Conservation (phyloP, 2,888 invertebrate genomes). For the Epinotia demarniana region DNA sequence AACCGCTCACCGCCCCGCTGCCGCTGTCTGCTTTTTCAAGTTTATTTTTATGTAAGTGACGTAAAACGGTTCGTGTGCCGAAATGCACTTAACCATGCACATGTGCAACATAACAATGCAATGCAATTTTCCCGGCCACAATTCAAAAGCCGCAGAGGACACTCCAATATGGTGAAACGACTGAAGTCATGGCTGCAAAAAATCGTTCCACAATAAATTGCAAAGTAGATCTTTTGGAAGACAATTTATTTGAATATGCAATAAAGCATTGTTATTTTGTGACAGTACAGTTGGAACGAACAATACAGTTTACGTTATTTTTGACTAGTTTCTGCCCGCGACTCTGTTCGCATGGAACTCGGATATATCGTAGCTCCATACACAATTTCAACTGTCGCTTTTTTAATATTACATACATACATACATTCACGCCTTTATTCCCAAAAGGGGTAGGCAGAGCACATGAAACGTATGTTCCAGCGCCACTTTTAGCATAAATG, state of each 20-base stretch:
- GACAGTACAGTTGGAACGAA: background rate
- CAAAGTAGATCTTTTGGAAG: slow-evolving; percentile 10
- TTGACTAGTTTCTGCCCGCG: background rate
- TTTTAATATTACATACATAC: too few species aligned
- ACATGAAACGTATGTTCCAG: too few species aligned
- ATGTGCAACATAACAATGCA: slow-evolving; percentile 15
- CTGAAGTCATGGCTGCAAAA: slow-evolving; percentile 25
- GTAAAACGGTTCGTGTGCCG: background rate
- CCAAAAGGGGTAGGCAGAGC: too few species aligned
- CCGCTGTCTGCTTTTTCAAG: too few species aligned
- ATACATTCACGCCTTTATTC: too few species aligned
- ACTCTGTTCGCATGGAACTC: too few species aligned
- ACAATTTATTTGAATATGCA: slow-evolving; percentile 3
- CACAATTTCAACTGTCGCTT: too few species aligned
- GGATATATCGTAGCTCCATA: too few species aligned
- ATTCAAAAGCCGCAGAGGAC: slow-evolving; percentile 35
- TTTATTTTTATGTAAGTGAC: too few species aligned
- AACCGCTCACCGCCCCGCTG: too few species aligned
- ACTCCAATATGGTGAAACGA: slow-evolving; percentile 23
- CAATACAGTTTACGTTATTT: background rate
- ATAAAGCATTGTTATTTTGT: slow-evolving; percentile 11
- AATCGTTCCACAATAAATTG: slow-evolving; percentile 15
- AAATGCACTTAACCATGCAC: background rate
- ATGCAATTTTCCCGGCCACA: slow-evolving; percentile 31
- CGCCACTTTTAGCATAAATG: too few species aligned